Evolutionary conservation across 2,113 vertebrate genomes (phyloP).

Genomic region (Archilochus colubris): DNA sequence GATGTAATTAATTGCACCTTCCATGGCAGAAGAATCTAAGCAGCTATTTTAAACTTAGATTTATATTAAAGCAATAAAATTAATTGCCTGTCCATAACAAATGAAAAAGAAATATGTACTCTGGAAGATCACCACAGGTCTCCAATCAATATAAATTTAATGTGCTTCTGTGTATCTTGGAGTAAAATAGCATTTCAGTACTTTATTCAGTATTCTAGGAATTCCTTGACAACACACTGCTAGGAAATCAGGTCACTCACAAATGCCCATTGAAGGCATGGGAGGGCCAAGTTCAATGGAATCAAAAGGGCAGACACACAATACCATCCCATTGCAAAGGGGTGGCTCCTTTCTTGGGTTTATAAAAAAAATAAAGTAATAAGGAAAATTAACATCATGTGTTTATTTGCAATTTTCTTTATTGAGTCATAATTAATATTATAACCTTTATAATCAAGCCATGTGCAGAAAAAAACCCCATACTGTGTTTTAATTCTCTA

Average conservation of each 20-base stretch:
- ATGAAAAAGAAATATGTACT: conserved; percentile 16
- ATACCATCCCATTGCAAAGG: neutral
- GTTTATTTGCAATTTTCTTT: neutral
- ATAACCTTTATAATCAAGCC: neutral
- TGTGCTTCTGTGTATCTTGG: neutral
- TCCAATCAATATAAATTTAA: conserved; percentile 30
- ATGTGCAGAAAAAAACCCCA: neutral
- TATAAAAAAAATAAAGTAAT: neutral
- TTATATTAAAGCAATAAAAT: conserved; percentile 29
- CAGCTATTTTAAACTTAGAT: neutral
- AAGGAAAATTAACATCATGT: neutral
- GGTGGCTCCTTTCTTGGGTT: neutral
- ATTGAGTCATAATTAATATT: neutral
- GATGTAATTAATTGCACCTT: conserved; percentile 33
- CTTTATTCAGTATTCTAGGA: conserved; percentile 20
- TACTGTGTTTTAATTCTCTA: neutral
- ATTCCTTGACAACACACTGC: neutral
- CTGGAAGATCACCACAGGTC: conserved; percentile 30
- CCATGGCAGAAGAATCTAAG: neutral
- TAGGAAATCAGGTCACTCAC: neutral
- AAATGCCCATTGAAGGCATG: neutral
- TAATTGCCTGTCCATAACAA: conserved; percentile 40
- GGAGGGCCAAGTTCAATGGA: neutral
- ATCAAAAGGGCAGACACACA: neutral
- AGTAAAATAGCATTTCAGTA: conserved; percentile 28